Evolutionary conservation across 1,140 invertebrate species (phyloP).

Genomic region (Thereuonema tuberculata): DNA sequence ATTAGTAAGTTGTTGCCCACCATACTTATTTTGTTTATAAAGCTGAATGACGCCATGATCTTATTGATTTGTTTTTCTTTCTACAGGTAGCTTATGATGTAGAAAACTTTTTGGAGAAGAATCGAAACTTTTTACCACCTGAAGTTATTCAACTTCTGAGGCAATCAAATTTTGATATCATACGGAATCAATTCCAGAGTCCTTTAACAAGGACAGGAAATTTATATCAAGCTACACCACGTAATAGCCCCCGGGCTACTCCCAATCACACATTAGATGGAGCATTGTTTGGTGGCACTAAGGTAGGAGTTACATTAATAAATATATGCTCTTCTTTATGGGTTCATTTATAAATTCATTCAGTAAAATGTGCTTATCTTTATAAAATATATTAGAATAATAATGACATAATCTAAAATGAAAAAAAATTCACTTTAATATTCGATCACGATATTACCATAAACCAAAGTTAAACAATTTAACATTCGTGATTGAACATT

Average conservation of each 20-base stretch:
- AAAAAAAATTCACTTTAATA: constrained; percentile 71
- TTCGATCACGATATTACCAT: constrained; percentile 59
- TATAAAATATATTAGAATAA: no score
- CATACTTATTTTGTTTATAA: no score
- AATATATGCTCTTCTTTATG: no score
- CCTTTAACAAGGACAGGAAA: constrained; percentile 68
- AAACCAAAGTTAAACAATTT: constrained; percentile 58
- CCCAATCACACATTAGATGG: not conserved
- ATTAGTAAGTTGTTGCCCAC: no score
- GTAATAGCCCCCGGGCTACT: not conserved
- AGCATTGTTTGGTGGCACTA: no score
- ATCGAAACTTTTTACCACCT: constrained; percentile 62
- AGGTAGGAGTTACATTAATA: no score
- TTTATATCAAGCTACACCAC: constrained; percentile 42
- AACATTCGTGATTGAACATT: constrained; percentile 57
- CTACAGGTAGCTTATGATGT: constrained; percentile 64
- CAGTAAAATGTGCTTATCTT: no score
- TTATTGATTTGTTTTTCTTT: no score
- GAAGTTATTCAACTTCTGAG: constrained; percentile 64
- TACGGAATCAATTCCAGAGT: constrained; percentile 61
- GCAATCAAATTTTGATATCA: constrained; percentile 52
- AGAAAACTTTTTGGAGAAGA: constrained; percentile 64
- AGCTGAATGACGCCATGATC: no score
- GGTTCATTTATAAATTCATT: no score
- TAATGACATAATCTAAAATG: no score